Conservation (phyloP, 2,113 vertebrate genomes). For the Anser brachyrhynchus region DNA sequence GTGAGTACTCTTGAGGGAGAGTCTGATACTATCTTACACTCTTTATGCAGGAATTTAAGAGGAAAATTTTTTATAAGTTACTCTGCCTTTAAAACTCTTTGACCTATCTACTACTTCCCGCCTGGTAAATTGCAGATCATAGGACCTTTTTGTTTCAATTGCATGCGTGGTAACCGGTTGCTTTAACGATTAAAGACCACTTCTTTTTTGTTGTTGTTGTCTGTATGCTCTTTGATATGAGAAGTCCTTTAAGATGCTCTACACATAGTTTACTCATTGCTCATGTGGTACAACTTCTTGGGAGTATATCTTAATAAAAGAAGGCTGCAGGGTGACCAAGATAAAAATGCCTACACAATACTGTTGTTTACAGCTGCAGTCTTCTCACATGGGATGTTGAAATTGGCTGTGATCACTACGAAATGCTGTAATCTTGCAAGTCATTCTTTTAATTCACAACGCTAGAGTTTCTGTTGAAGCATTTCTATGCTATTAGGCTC, state of each 20-base stretch:
- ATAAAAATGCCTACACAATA: not conserved
- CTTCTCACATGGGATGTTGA: not conserved
- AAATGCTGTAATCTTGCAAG: not conserved
- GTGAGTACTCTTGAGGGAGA: not conserved
- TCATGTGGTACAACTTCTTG: not conserved
- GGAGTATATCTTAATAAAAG: not conserved
- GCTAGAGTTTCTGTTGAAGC: not conserved
- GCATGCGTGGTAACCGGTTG: not conserved
- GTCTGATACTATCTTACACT: not conserved
- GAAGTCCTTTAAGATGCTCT: not conserved
- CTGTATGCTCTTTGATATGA: not conserved
- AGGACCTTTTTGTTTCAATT: not conserved
- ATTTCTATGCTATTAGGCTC: not conserved
- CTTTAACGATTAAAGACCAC: not conserved
- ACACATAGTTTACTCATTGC: not conserved
- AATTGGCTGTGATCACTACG: not conserved
- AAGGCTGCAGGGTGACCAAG: not conserved
- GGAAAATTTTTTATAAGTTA: not conserved
- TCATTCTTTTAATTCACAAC: not conserved
- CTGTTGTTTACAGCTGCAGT: not conserved
- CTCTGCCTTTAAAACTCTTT: not conserved
- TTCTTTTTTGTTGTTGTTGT: not conserved
- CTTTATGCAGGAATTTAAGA: not conserved
- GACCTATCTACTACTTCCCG: not conserved
- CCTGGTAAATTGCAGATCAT: not conserved